Evolutionary conservation across 2,797 vertebrate species (phyloP).

Genomic region (Sebastes taczanowskii): DNA sequence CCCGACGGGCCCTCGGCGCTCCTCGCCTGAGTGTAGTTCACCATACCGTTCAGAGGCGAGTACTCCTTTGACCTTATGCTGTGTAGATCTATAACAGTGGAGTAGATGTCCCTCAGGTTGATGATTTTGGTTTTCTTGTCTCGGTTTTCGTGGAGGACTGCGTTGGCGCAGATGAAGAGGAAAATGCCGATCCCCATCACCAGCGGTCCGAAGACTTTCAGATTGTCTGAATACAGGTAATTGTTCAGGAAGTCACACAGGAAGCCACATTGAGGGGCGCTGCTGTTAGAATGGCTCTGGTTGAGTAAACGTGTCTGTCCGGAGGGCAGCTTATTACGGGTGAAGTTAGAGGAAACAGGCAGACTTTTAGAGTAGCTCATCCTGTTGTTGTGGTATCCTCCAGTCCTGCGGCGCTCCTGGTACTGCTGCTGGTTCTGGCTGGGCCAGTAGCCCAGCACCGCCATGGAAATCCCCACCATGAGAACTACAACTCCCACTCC

Average conservation of each 20-base stretch:
- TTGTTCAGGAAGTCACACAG: constrained; percentile 88
- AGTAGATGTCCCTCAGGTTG: constrained; percentile 97
- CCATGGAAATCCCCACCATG: constrained; percentile 93
- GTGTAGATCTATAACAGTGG: constrained; percentile 96
- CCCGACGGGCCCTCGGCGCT: constrained; percentile 84
- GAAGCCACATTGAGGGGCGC: constrained; percentile 80
- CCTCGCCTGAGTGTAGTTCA: constrained; percentile 88
- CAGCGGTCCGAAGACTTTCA: constrained; percentile 96
- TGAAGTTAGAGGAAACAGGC: constrained; percentile 52
- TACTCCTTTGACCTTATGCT: constrained; percentile 90
- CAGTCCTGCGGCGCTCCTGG: constrained; percentile 69
- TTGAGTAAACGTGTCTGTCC: constrained; percentile 47
- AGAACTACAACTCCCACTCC: constrained; percentile 90
- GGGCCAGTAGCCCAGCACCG: constrained; percentile 97
- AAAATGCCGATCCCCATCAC: constrained; percentile 99
- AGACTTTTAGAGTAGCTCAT: constrained; percentile 67
- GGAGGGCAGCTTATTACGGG: constrained; percentile 35
- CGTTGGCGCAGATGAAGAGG: constrained; percentile 98
- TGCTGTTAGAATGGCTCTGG: constrained; percentile 69
- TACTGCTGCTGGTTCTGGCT: constrained; percentile 82
- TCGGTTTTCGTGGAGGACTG: constrained; percentile 95
- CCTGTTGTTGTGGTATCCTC: constrained; percentile 56
- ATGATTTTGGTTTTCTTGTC: constrained; percentile 99
- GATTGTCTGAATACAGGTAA: constrained; percentile 96
- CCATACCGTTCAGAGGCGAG: constrained; percentile 90